Evolutionary conservation across 2,797 vertebrate genomes (phyloP).

Genomic region (Sebastolobus altivelis): DNA sequence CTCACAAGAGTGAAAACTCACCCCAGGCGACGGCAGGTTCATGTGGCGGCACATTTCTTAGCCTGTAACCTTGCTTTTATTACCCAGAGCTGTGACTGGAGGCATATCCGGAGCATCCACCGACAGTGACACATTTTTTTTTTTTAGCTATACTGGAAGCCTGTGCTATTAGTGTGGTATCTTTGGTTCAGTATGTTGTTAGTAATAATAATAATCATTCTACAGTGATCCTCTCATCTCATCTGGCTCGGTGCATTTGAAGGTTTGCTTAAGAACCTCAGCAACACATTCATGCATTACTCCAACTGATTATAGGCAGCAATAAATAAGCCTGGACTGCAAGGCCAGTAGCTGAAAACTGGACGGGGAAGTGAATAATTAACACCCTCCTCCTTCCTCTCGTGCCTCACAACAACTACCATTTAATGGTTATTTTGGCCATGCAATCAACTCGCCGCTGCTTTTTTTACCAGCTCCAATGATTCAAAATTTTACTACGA

Average conservation of each 20-base stretch:
- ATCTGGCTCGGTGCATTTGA: constrained; percentile 8
- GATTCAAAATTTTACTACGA: neutral
- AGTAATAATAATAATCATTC: neutral
- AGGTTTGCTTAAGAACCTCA: constrained; percentile 41
- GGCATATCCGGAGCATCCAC: constrained; percentile 69
- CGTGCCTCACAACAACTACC: constrained; percentile 31
- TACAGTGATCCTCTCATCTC: neutral
- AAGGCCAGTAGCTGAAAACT: constrained; percentile 48
- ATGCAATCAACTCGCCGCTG: constrained; percentile 16
- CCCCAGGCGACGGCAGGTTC: constrained; percentile 68
- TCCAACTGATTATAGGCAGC: constrained; percentile 52
- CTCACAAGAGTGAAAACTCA: constrained; percentile 55
- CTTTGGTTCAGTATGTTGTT: constrained; percentile 1
- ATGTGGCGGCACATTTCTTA: constrained; percentile 74
- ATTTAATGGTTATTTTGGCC: constrained; percentile 28
- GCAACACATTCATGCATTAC: constrained; percentile 47
- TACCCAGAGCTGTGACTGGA: constrained; percentile 70
- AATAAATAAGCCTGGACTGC: constrained; percentile 51
- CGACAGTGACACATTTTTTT: constrained; percentile 33
- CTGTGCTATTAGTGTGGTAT: neutral
- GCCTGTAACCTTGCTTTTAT: constrained; percentile 69
- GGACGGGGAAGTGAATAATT: constrained; percentile 66
- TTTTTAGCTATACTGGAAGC: neutral
- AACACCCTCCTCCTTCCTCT: constrained; percentile 41
- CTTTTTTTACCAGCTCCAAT: constrained; percentile 15